Evolutionary conservation across 2,113 vertebrate genomes (phyloP), one percentile per base, ranked within the genome.

Genomic region (Eurystomus gularis): DNA sequence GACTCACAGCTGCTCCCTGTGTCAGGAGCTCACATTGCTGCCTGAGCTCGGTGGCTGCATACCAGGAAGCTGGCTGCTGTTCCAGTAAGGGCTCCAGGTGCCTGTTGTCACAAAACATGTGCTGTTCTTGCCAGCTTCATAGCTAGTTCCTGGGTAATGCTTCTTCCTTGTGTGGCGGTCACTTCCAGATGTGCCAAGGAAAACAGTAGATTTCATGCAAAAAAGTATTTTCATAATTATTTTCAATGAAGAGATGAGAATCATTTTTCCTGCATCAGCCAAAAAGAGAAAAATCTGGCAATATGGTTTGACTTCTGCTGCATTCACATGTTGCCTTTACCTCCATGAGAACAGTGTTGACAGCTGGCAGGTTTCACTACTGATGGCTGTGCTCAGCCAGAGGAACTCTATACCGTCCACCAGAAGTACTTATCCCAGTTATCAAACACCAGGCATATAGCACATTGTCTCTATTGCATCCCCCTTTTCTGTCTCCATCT

Each of bases 381-480:
- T 15, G 42, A 35, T 75, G 31, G 19, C 46, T 65, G 31, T 35
- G 39, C 44, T 79, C 17, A 49, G 49, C 17, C 44, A 55, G 51
- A 64, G 40, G 58, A 76, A 46, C 19, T 48, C 60, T 17, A 2
- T 31, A 39, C 17, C 2, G 1, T 72, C 48, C 66, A 57, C 46
- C 46, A 77, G 20, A 46, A 92, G 11, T 57, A 57, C 46, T 86
- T 69, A 86, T 61, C 37, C 18, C 20, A 23, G 17, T 40, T 69
- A 58, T 29, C 49, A 73, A 93, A 82, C 33, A 81, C 8, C 26
- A 71, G 39, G n/a, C 42, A 82, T 33, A 39, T 29, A 70, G 29
- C 40, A 33, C 0, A 0, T 35, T 71, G 26, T 75, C 40, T 71
- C 61, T 49, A 12, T 52, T 7, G 1, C 28, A 69, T 52, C 17